Evolutionary conservation across 2,113 vertebrate genomes (phyloP).

Genomic region (Amblyornis subalaris): DNA sequence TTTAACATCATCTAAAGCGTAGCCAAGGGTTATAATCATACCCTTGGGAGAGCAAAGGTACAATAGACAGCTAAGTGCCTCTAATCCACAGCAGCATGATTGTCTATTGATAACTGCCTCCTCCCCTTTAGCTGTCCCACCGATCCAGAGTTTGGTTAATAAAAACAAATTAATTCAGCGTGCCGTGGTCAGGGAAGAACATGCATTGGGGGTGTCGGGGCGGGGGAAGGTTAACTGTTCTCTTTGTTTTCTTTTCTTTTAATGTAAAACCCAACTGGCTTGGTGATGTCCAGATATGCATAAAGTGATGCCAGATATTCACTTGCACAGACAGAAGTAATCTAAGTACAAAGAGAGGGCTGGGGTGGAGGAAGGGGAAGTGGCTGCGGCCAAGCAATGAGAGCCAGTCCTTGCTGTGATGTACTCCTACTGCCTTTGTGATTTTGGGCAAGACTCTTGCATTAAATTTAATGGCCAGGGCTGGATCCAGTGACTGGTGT

Average conservation of each 20-base stretch:
- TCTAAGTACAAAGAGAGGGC: neutral
- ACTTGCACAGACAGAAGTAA: slow-evolving; percentile 14
- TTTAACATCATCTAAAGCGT: slow-evolving; percentile 20
- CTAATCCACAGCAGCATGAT: slow-evolving; percentile 3
- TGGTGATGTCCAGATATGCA: slow-evolving; percentile 31
- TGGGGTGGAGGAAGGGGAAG: slow-evolving; percentile 47
- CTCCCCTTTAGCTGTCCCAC: neutral
- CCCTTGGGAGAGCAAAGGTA: slow-evolving; percentile 34
- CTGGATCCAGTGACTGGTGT: neutral
- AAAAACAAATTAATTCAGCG: slow-evolving; percentile 15
- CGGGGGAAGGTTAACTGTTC: neutral
- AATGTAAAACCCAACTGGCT: slow-evolving; percentile 24
- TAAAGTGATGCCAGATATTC: neutral
- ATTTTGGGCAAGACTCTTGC: neutral
- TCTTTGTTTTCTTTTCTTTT: slow-evolving; percentile 30
- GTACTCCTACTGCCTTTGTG: slow-evolving; percentile 9
- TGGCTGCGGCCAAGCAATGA: neutral
- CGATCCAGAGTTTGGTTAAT: neutral
- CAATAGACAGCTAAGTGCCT: slow-evolving; percentile 16
- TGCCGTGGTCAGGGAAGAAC: neutral
- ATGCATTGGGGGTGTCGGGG: neutral
- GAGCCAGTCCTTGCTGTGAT: slow-evolving; percentile 13
- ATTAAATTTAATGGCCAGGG: slow-evolving; percentile 10
- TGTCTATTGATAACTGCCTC: slow-evolving; percentile 40
- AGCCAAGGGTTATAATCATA: slow-evolving; percentile 31